Evolutionary conservation across 2,797 vertebrate genomes (phyloP), one percentile per base, ranked within the genome.

Genomic region (Sebastes aleutianus): DNA sequence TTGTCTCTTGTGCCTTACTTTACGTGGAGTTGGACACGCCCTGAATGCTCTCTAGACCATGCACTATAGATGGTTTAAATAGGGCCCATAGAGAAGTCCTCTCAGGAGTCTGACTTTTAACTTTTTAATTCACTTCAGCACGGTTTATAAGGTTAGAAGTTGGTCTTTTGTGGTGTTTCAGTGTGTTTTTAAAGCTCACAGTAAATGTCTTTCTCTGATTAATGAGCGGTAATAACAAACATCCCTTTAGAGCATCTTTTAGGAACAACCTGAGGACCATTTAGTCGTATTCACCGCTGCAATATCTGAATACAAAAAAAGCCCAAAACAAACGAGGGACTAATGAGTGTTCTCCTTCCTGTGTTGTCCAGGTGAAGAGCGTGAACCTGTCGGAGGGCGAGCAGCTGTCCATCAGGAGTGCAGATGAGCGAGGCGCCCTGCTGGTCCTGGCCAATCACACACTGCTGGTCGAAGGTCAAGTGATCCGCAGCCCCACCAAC

Each of bases 401-500:
- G 86, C 97, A 97, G 87, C 95, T 99, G 34, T 98, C 98, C 59
- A 99, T 99, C 95, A 95, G 97, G 0, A 96, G 97, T 0, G 89
- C 96, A n/a, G 96, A 97, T 0, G 96, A 96, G 0, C 89, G 92
- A 3, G 92, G 95, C 1, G 82, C 88, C 34, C 92, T 96, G 83
- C 94, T 98, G 16, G 91, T 98, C 16, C 92, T 99, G 79, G 98
- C 98, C 90, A 99, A 99, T 88, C 97, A 99, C 87, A 99, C 97
- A 0, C 97, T 99, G 78, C 95, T 99, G 88, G 98, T 99, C 22
- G 98, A 99, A 74, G 98, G 98, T 20, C 98, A 99, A 93, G 98
- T 99, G 83, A 99, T 99, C 90, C 97, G 97, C 79, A 99, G 98
- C 75, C 98, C 97, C 80, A 99, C 97, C 94, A 99, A 99, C 91